phyloP scores from a whole-genome alignment of 2,113 vertebrate genomes.

The Actenoides lindsayi region DNA sequence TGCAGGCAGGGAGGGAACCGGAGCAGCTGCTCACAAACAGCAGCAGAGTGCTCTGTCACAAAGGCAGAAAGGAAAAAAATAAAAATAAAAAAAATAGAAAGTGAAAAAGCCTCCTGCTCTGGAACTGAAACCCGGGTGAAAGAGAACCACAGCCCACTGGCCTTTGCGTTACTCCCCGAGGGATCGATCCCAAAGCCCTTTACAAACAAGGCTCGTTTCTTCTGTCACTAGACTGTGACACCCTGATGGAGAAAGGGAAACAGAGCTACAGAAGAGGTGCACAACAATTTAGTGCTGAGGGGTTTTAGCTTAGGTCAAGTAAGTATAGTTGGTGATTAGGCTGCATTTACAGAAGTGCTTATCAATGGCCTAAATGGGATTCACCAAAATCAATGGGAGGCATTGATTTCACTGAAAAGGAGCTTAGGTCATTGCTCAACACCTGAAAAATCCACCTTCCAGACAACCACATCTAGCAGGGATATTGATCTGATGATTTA shows the following conservation, averaged over 20 bases:
- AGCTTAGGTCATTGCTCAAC: not conserved
- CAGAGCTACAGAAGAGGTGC: not conserved
- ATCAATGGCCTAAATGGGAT: not conserved
- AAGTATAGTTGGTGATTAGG: not conserved
- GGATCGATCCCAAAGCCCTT: not conserved
- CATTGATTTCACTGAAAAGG: not conserved
- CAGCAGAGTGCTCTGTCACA: not conserved
- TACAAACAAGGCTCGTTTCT: not conserved
- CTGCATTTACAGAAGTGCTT: not conserved
- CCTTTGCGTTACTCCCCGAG: rapidly evolving
- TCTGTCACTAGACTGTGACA: not conserved
- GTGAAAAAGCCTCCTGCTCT: not conserved
- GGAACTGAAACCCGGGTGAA: not conserved
- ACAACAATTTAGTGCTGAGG: not conserved
- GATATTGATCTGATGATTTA: not conserved
- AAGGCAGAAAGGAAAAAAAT: no score
- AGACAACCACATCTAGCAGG: not conserved
- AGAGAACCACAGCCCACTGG: not conserved
- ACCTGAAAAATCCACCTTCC: not conserved
- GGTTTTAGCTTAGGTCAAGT: not conserved
- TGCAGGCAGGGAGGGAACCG: slow-evolving; percentile 15
- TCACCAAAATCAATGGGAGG: not conserved
- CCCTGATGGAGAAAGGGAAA: not conserved
- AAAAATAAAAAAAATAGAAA: not conserved
- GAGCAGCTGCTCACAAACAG: slow-evolving; percentile 22